Conservation (phyloP, 2,113 vertebrate species). For the Pheucticus melanocephalus region DNA sequence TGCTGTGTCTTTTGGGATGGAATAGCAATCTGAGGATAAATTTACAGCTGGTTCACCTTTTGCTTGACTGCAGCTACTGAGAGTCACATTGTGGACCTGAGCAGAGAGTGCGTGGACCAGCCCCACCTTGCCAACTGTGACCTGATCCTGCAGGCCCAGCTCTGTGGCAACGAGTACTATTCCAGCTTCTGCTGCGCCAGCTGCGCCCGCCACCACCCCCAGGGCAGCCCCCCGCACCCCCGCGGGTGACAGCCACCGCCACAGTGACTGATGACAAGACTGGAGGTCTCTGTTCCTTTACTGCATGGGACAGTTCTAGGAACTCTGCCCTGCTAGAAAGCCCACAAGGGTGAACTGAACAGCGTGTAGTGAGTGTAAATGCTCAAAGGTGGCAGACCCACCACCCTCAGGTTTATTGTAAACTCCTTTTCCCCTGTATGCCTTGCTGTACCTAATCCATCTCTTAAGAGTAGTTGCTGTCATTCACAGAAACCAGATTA, state of each 20-base stretch:
- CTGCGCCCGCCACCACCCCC: slow-evolving; percentile 72
- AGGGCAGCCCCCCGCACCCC: neutral
- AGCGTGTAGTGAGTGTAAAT: neutral
- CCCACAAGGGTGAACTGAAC: neutral
- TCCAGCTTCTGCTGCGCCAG: slow-evolving; percentile 95
- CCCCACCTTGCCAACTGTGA: slow-evolving; percentile 91
- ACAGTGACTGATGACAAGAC: accelerated
- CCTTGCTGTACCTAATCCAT: neutral
- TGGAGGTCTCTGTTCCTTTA: neutral
- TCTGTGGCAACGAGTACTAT: slow-evolving; percentile 89
- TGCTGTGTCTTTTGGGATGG: neutral
- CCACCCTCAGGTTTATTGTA: neutral
- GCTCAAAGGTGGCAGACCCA: neutral
- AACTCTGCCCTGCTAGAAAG: neutral
- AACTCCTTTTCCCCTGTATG: neutral
- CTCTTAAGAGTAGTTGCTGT: neutral
- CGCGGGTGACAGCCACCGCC: slow-evolving; percentile 1
- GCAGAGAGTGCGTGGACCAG: slow-evolving; percentile 84
- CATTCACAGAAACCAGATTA: neutral
- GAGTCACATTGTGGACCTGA: neutral
- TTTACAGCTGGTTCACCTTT: neutral
- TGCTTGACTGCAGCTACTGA: neutral
- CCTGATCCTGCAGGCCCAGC: slow-evolving; percentile 88
- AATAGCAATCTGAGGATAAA: neutral
- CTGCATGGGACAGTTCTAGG: neutral